Base-by-base conservation (phyloP, 2,888 invertebrate species). In the Spilosoma lubricipeda region DNA sequence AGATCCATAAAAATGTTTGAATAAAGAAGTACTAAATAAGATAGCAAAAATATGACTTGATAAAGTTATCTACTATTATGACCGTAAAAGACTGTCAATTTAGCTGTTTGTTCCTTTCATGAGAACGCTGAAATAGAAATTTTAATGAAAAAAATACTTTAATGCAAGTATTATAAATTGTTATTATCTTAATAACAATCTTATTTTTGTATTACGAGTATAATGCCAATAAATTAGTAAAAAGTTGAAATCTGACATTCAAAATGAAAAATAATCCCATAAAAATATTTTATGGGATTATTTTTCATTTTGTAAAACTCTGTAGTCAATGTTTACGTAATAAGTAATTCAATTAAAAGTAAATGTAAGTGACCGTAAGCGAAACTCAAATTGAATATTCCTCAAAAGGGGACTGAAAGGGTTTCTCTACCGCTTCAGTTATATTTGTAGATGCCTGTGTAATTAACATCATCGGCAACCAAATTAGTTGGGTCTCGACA, bases 401-500 rank as follows among this genome's bases (percentile, higher is more conserved):
- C 27, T 59, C 59, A 59, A 59, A 59, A 59, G 59, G 27, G 59
- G 15, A 63, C 27, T 15, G 7, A 30, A 30, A 63, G 15, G 30
- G 63, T 30, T 63, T 30, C 27, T 27, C 13, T 30, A 2, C 11
- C 15, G 30, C 63, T 63, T 18, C 18, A 30, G 63, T 18, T 7
- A 63, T 4, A 15, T 63, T 27, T 30, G 18, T 18, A 52, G n/a
- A n/a, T 52, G 30, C 36, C 4, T 4, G 13, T 15, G 20, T 52
- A 48, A 30, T 48, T 30, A 33, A 68, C 11, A 36, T 36, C 7
- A 23, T 52, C 36, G 33, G n/a, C n/a, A 42, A 30, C 39, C 18
- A 18, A 56, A 56, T 69, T 56, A 69, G 36, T 59, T 18, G n/a
- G 9, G n/a, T 39, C 56, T 23, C n/a, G 56, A 69, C n/a, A 69